Conservation (phyloP, 2,888 invertebrate genomes). For the Ypsolopha sequella region DNA sequence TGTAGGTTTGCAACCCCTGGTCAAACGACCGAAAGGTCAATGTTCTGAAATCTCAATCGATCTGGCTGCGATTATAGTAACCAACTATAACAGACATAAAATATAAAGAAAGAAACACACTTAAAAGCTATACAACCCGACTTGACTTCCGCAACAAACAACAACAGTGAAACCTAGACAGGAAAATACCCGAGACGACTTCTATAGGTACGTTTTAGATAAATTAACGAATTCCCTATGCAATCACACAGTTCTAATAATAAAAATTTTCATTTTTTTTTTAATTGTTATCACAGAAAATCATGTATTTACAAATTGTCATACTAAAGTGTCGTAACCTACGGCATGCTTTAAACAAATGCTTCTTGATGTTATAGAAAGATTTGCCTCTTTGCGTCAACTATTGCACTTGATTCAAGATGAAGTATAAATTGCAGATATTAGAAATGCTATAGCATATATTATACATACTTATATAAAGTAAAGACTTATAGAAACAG, state of each 20-base stretch:
- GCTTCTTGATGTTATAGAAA: constrained; percentile 37
- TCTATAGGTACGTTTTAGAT: constrained; percentile 23
- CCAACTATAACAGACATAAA: constrained; percentile 47
- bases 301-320: constrained; percentile 72
- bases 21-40: too few species aligned
- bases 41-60: too few species aligned
- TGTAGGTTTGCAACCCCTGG: too few species aligned
- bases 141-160: constrained; percentile 43
- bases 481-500: too few species aligned
- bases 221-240: constrained; percentile 60
- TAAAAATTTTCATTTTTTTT: constrained; percentile 51
- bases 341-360: constrained; percentile 55
- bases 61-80: too few species aligned
- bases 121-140: constrained; percentile 45
- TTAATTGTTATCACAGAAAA: constrained; percentile 70
- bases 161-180: constrained; percentile 40
- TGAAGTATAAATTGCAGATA: too few species aligned
- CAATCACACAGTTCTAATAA: constrained; percentile 69
- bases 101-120: constrained; percentile 28
- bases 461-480: too few species aligned
- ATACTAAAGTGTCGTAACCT: constrained; percentile 57
- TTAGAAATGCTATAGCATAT: too few species aligned
- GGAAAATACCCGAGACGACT: constrained; percentile 16
- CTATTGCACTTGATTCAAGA: too few species aligned
- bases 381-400: constrained; percentile 18